A percentile compares a stretch with the other conserved stretches of the same genome.
Evolutionary conservation across 2,888 invertebrate species (phyloP).

Genomic region (Schizaphis graminum): DNA sequence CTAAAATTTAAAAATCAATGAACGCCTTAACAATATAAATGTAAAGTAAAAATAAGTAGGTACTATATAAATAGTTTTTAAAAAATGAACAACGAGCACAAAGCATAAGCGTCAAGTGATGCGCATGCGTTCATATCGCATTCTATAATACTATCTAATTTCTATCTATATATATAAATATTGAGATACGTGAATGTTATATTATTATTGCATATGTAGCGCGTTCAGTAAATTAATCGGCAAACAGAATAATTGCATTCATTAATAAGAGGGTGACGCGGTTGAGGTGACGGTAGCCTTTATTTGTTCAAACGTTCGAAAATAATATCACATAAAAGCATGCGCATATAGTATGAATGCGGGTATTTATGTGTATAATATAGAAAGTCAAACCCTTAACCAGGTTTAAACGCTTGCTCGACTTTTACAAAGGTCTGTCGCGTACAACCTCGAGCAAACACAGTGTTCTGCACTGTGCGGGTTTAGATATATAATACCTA

Average conservation of each 20-base stretch:
- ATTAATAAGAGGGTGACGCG: not conserved
- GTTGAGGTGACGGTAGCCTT: not conserved
- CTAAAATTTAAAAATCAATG: not conserved
- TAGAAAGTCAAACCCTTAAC: constrained; percentile 14
- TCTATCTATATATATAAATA: not conserved
- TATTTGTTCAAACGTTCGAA: not conserved
- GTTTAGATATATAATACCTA: not conserved
- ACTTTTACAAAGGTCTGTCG: not conserved
- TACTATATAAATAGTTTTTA: not conserved
- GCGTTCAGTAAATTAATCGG: not conserved
- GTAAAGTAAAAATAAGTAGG: not conserved
- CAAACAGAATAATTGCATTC: not conserved
- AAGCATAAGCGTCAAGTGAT: not conserved
- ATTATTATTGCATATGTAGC: not conserved
- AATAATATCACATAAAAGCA: not conserved
- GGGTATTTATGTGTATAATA: not conserved
- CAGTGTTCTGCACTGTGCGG: not conserved
- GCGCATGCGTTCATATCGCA: not conserved
- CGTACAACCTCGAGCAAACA: not conserved
- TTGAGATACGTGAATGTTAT: not conserved
- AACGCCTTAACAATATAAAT: not conserved
- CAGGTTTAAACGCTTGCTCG: not conserved
- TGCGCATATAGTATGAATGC: not conserved
- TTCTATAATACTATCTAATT: not conserved
- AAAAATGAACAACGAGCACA: not conserved